Evolutionary conservation across 2,113 vertebrate genomes (phyloP), one percentile per base, ranked within the genome.

Genomic region (Phoxinus phoxinus): DNA sequence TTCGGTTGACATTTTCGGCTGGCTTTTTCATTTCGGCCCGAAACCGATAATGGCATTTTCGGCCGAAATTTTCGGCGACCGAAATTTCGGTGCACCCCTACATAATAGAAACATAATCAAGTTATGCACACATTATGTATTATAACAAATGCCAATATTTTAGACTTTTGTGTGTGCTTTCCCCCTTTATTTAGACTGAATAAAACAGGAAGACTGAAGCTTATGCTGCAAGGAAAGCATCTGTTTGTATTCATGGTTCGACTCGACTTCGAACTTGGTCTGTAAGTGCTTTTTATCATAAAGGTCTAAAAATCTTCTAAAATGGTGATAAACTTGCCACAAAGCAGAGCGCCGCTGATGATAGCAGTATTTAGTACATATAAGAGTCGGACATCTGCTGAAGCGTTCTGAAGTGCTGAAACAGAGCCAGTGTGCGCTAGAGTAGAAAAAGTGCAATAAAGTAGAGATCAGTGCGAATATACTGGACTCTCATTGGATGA

Each of bases 361-460:
- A 59, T 61, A 41, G 73, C 25, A 83, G 51, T 58, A 48, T 85
- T 85, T 79, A 76, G 61, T 67, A 41, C n/a, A 30, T 82, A 46
- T 25, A 77, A 71, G 76, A 53, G 21, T 51, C 19, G 2, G 25
- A 85, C 87, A 83, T 89, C 88, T 89, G 88, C 85, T 83, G 74
- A 85, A 86, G 83, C 41, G 25, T 65, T 87, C 58, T 65, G 35
- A 84, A 73, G 53, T 27, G 41, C 32, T 86, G 79, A 74, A 85
- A n/a, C 30, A n/a, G 41, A 72, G 74, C 78, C 69, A 81, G 67
- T 32, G 48, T 37, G 85, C 10, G 0, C 72, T 25, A 58, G 25
- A n/a, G 44, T 65, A 41, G 80, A 61, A 86, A 81, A 71, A 53
- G 44, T 59, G 76, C 53, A 81, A 84, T 72, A 58, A 81, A 85